These are phyloP conservation scores for Cyrtodaria siliqua DNA, from an alignment of 2,888 invertebrate species.

Conservation along the genomic window DNA sequence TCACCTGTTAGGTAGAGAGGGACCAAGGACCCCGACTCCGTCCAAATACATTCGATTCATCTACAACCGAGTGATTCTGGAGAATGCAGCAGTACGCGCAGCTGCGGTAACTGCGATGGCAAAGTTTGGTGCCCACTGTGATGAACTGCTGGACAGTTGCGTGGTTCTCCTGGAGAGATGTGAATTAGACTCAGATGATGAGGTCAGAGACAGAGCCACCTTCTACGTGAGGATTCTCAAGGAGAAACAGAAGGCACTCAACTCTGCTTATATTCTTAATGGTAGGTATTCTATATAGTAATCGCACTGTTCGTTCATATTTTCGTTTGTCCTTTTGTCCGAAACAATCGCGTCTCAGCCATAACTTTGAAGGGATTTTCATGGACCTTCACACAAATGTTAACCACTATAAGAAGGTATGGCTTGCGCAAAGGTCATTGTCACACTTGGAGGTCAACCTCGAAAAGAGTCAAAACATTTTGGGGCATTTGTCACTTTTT, in stretches of 20 bases:
- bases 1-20: constrained; percentile 98
- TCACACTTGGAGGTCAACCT: too few relatives aligned
- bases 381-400: too few relatives aligned
- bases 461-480: too few relatives aligned
- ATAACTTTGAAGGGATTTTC: too few relatives aligned
- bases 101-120: constrained; percentile 99
- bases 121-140: constrained; percentile 98
- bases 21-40: constrained; percentile 97
- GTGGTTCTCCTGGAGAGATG: constrained; percentile 88
- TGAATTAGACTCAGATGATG: constrained; percentile 98
- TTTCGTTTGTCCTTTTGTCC: too few relatives aligned
- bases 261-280: constrained; percentile 85
- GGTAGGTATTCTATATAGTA: constrained; percentile 79
- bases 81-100: constrained; percentile 97
- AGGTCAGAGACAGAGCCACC: constrained; percentile 98
- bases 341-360: too few relatives aligned
- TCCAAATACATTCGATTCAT: constrained; percentile 90
- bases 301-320: too few relatives aligned
- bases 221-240: constrained; percentile 95
- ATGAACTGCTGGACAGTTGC: constrained; percentile 94
- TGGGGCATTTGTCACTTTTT: too few relatives aligned
- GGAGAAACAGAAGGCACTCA: constrained; percentile 84
- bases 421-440: too few relatives aligned
- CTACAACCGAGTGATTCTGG: constrained; percentile 94
- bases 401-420: too few relatives aligned